Conservation (phyloP, 1,140 invertebrate genomes). For the Sitophilus oryzae region DNA sequence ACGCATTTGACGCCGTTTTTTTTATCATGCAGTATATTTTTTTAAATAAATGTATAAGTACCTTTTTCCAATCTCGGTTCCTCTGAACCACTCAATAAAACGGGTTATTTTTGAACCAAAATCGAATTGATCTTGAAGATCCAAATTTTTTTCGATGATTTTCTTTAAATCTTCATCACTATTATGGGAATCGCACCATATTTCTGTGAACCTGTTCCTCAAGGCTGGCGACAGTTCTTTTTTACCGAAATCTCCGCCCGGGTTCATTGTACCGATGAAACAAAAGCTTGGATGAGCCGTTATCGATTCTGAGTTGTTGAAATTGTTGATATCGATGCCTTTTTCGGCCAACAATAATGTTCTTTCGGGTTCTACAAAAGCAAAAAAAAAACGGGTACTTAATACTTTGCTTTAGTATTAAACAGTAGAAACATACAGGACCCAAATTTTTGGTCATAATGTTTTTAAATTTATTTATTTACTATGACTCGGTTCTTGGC, state of each 20-base stretch:
- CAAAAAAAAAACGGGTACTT: too few relatives aligned
- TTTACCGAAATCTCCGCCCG: constrained; percentile 98
- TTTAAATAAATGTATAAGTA: too few relatives aligned
- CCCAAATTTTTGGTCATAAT: too few relatives aligned
- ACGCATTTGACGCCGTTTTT: too few relatives aligned
- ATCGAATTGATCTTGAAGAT: constrained; percentile 49
- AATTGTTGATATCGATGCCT: constrained; percentile 51
- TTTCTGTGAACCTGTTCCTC: constrained; percentile 96
- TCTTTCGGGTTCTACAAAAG: constrained; percentile 80
- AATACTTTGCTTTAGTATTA: too few relatives aligned
- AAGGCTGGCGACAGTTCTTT: constrained; percentile 98
- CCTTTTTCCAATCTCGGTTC: constrained; percentile 65
- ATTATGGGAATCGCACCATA: constrained; percentile 85
- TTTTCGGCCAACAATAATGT: constrained; percentile 89
- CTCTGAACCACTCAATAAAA: constrained; percentile 75
- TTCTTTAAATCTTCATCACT: constrained; percentile 64
- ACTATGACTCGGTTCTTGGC: too few relatives aligned
- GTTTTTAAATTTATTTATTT: too few relatives aligned
- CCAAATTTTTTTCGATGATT: constrained; percentile 79
- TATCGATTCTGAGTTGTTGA: constrained; percentile 53
- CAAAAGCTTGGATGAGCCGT: constrained; percentile 75
- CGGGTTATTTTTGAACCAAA: constrained; percentile 66
- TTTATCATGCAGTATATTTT: too few relatives aligned
- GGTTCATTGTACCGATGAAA: constrained; percentile 99
- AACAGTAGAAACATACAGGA: too few relatives aligned